Evolutionary conservation across 2,113 vertebrate genomes (phyloP).

Genomic region (Siphamia tubifer): DNA sequence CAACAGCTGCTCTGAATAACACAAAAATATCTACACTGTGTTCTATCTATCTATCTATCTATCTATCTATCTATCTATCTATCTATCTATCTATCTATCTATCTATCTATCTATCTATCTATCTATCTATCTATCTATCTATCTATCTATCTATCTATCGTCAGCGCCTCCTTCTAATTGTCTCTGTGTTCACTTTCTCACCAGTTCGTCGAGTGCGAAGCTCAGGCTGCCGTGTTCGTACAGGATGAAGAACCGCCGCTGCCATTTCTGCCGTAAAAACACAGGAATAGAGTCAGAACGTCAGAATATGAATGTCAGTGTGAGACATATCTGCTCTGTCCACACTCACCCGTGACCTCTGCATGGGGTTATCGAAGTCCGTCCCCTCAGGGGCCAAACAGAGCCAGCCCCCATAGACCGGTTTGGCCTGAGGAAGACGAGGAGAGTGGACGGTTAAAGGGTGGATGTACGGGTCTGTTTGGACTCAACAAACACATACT

Average conservation of each 20-base stretch:
- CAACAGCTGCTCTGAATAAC: no score
- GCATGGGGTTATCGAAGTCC: constrained; percentile 74
- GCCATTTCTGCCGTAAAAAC: constrained; percentile 71
- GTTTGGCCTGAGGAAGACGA: constrained; percentile 62
- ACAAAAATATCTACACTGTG: no score
- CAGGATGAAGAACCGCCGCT: constrained; percentile 77
- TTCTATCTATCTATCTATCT: no score
- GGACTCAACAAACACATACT: no score
- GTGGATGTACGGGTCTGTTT: no score
- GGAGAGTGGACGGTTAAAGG: background rate
- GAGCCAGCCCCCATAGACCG: constrained; percentile 75
- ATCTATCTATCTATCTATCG: no score
- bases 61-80: no score
- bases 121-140: no score
- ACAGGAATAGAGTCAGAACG: background rate
- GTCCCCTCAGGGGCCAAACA: constrained; percentile 79
- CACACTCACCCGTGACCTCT: constrained; percentile 69
- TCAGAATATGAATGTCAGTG: background rate
- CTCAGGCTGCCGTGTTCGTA: constrained; percentile 75
- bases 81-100: no score
- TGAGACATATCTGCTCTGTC: background rate
- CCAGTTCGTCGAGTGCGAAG: constrained; percentile 76
- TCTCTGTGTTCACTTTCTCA: constrained; percentile 33
- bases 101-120: no score
- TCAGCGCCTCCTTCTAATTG: no score